Evolutionary conservation across 1,140 invertebrate genomes (phyloP).

Genomic region (Magallana angulata): DNA sequence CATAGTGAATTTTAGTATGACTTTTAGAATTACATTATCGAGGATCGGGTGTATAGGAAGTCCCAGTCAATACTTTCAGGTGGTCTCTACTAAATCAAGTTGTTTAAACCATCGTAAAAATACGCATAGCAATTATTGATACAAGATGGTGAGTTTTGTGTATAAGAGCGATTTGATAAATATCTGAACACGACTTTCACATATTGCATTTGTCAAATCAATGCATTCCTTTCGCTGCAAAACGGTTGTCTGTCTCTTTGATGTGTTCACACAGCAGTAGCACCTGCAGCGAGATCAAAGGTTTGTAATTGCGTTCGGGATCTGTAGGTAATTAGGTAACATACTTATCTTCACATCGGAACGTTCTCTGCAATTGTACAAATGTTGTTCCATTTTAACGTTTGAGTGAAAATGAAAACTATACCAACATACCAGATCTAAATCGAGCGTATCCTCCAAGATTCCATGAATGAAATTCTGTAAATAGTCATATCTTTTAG

Average conservation of each 20-base stretch:
- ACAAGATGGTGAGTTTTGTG: too few relatives aligned
- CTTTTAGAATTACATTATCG: too few relatives aligned
- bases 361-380: neutral
- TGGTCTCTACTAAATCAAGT: too few relatives aligned
- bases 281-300: constrained; percentile 1
- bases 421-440: neutral
- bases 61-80: too few relatives aligned
- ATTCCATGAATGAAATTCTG: neutral
- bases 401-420: neutral
- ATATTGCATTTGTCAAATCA: neutral
- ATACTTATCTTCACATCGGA: neutral
- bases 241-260: neutral
- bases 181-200: neutral
- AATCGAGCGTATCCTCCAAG: neutral
- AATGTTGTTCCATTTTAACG: neutral
- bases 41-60: too few relatives aligned
- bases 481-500: neutral
- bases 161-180: neutral
- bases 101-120: too few relatives aligned
- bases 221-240: constrained; percentile 1
- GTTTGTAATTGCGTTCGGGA: neutral
- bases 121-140: too few relatives aligned
- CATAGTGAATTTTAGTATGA: too few relatives aligned
- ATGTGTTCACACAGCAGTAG: neutral
- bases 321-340: constrained; percentile 15